Conservation (phyloP, 2,797 vertebrate genomes). For the Melanogrammus aeglefinus region DNA sequence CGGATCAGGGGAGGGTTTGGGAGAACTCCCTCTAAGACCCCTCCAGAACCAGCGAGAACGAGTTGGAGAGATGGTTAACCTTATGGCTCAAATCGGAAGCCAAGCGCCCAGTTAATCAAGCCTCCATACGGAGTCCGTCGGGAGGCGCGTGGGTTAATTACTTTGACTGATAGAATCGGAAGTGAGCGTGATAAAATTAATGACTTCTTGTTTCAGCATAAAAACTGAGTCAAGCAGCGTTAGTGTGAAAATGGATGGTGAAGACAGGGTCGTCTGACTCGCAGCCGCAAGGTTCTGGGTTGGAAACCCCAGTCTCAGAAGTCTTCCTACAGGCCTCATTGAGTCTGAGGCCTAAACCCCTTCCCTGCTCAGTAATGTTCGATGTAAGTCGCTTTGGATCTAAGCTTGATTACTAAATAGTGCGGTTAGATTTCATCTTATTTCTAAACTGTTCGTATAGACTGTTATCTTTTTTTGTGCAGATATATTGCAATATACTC, state of each 20-base stretch:
- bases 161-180: slow-evolving; percentile 13
- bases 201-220: slow-evolving; percentile 25
- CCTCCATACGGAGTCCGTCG: not conserved
- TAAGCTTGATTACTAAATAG: not conserved
- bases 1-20: too few relatives aligned
- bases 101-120: not conserved
- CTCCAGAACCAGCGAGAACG: not conserved
- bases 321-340: not conserved
- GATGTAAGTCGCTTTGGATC: not conserved
- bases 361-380: not conserved
- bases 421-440: too few relatives aligned
- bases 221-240: not conserved
- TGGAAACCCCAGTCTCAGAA: not conserved
- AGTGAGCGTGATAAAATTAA: slow-evolving; percentile 20
- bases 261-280: not conserved
- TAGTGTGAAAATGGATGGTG: not conserved
- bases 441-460: too few relatives aligned
- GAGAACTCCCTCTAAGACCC: not conserved
- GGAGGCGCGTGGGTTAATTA: slow-evolving; percentile 10
- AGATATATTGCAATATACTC: too few relatives aligned
- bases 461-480: too few relatives aligned
- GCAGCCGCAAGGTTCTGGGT: not conserved
- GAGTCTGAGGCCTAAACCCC: not conserved
- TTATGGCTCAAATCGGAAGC: not conserved
- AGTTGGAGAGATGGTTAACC: not conserved